These are phyloP conservation scores for Peucedramus taeniatus DNA, from an alignment of 2,113 vertebrate species.

Conservation along the genomic window DNA sequence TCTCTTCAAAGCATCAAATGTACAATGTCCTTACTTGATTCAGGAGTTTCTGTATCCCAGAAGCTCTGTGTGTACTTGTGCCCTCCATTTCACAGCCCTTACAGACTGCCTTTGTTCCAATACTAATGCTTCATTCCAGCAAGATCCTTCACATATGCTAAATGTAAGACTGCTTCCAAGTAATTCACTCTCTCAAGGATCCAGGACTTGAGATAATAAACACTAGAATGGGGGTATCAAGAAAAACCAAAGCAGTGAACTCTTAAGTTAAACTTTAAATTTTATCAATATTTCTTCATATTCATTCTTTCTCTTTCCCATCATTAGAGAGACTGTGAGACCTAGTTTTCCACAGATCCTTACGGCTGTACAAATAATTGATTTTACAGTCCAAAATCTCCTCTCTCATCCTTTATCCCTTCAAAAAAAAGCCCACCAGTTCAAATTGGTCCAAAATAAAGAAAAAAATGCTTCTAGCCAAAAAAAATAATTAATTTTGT, in stretches of 20 bases:
- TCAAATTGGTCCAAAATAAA: slow-evolving; percentile 45
- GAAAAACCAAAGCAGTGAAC: slow-evolving; percentile 18
- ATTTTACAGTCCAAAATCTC: slow-evolving; percentile 58
- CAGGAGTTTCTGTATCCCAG: background rate
- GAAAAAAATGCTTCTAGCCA: slow-evolving; percentile 6
- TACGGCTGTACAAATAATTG: slow-evolving; percentile 54
- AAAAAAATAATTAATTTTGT: slow-evolving; percentile 12
- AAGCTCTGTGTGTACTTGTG: background rate
- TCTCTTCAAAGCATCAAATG: background rate
- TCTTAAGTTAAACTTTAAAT: slow-evolving; percentile 41
- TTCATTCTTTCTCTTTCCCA: slow-evolving; percentile 49
- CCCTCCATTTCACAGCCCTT: background rate
- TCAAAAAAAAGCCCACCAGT: background rate
- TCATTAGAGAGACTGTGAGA: slow-evolving; percentile 15
- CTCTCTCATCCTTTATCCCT: slow-evolving; percentile 28
- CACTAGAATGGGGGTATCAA: slow-evolving; percentile 33
- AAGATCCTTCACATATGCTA: slow-evolving; percentile 41
- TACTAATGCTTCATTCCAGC: background rate
- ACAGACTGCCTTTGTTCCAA: background rate
- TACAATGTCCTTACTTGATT: background rate
- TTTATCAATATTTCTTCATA: background rate
- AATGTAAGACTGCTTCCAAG: background rate
- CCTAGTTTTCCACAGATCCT: slow-evolving; percentile 45
- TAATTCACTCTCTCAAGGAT: background rate
- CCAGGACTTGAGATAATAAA: slow-evolving; percentile 54